Conservation (phyloP, 2,113 vertebrate species). For the Alexandromys fortis region DNA sequence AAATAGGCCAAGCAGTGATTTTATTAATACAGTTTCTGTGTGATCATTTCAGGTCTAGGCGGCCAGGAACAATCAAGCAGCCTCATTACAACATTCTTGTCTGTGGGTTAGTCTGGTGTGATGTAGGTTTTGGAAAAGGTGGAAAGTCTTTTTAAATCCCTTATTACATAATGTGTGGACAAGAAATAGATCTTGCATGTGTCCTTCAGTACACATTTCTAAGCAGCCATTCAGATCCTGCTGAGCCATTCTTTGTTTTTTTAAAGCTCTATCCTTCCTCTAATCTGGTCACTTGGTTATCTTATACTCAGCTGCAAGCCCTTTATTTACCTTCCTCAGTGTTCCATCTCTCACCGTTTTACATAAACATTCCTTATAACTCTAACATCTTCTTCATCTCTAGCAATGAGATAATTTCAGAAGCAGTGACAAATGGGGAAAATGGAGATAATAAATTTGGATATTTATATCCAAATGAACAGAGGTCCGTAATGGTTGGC, state of each 20-base stretch:
- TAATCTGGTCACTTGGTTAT: neutral
- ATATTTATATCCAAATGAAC: neutral
- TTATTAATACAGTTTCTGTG: too few species aligned
- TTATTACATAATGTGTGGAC: neutral
- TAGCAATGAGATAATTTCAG: neutral
- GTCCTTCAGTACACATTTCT: neutral
- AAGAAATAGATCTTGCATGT: neutral
- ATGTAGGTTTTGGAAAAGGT: neutral
- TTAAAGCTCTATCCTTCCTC: neutral
- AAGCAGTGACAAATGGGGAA: neutral
- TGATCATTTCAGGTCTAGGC: too few species aligned
- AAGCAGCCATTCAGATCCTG: neutral
- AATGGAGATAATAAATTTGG: neutral
- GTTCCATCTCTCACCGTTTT: neutral
- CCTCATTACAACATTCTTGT: too few species aligned
- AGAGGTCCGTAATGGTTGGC: neutral
- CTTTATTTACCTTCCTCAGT: neutral
- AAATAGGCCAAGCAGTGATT: too few species aligned
- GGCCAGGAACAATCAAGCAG: too few species aligned
- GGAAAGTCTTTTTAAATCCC: neutral
- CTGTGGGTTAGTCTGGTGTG: too few species aligned
- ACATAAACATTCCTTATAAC: neutral
- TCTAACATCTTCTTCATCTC: too few species aligned
- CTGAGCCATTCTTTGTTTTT: neutral
- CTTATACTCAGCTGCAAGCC: neutral